These are phyloP conservation scores for Leptodactylus fallax DNA, from an alignment of 2,797 vertebrate species.

Conservation along the genomic window DNA sequence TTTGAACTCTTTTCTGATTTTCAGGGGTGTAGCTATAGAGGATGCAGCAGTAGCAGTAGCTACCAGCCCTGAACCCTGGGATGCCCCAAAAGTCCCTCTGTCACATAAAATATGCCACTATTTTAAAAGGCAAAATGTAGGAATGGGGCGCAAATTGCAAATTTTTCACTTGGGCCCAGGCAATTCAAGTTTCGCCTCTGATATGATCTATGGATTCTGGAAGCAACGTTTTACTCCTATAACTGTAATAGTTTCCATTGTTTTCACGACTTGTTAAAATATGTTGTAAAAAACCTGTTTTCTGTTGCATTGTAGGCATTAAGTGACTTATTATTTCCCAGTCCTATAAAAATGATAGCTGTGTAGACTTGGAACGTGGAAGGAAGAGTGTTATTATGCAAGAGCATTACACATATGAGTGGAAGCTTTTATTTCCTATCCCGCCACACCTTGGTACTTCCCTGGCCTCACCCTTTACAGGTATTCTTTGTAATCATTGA, in stretches of 20 bases:
- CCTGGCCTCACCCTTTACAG: conserved; percentile 55
- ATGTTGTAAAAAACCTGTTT: not conserved
- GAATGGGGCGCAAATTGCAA: no score
- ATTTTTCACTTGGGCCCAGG: no score
- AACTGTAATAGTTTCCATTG: conserved; percentile 10
- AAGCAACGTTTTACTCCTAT: not conserved
- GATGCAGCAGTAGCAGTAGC: no score
- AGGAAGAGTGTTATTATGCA: conserved; percentile 34
- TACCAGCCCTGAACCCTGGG: no score
- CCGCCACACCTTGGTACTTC: conserved; percentile 48
- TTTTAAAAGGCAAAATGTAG: no score
- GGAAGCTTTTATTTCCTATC: conserved; percentile 52
- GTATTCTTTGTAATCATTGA: conserved; percentile 59
- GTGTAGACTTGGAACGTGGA: not conserved
- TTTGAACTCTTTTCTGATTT: no score
- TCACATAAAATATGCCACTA: no score
- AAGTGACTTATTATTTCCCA: conserved; percentile 1
- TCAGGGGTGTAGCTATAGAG: no score
- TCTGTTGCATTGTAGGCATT: not conserved
- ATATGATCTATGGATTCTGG: not conserved
- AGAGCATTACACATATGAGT: conserved; percentile 38
- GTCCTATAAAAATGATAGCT: conserved; percentile 17
- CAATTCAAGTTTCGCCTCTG: not conserved
- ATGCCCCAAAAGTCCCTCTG: no score
- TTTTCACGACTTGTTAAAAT: not conserved